A percentile compares a stretch with the other conserved stretches of the same genome.
Evolutionary conservation across 2,113 vertebrate species (phyloP).

Genomic region (Hippocampus comes): DNA sequence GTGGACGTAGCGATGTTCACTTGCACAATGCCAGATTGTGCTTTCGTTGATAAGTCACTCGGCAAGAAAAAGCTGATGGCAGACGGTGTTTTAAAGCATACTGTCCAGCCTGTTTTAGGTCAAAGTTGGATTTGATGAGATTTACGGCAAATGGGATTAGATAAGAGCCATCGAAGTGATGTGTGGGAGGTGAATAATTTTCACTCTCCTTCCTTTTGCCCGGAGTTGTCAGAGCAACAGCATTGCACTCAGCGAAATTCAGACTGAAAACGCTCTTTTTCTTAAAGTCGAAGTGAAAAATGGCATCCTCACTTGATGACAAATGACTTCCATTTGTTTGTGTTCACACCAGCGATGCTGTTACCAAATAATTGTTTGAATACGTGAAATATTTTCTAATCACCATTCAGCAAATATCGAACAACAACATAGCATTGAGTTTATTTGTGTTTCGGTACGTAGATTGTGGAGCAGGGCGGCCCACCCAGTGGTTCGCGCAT

Average conservation of each 20-base stretch:
- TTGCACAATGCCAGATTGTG: constrained; percentile 1
- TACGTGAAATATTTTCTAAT: constrained; percentile 23
- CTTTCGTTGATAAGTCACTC: constrained; percentile 12
- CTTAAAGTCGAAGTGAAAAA: constrained; percentile 21
- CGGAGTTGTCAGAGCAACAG: constrained; percentile 47
- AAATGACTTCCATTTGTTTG: constrained; percentile 31
- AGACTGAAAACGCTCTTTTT: constrained; percentile 25
- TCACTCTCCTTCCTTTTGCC: constrained; percentile 53
- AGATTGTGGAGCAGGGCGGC: not conserved
- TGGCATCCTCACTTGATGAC: constrained; percentile 22
- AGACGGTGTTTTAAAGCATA: constrained; percentile 13
- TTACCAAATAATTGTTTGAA: constrained; percentile 42
- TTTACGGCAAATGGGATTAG: constrained; percentile 37
- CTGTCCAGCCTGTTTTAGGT: constrained; percentile 25
- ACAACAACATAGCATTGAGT: constrained; percentile 15
- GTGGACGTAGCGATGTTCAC: constrained; percentile 27
- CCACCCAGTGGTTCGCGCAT: too few species aligned
- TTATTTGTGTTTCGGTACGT: constrained; percentile 7
- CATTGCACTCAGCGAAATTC: constrained; percentile 18
- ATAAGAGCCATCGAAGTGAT: constrained; percentile 50
- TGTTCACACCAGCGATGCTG: constrained; percentile 13
- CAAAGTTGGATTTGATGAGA: constrained; percentile 44
- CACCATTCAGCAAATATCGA: constrained; percentile 25
- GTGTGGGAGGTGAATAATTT: constrained; percentile 54
- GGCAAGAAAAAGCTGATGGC: not conserved